Evolutionary conservation across 2,888 invertebrate species (phyloP).

Genomic region (Tineola bisselliella): DNA sequence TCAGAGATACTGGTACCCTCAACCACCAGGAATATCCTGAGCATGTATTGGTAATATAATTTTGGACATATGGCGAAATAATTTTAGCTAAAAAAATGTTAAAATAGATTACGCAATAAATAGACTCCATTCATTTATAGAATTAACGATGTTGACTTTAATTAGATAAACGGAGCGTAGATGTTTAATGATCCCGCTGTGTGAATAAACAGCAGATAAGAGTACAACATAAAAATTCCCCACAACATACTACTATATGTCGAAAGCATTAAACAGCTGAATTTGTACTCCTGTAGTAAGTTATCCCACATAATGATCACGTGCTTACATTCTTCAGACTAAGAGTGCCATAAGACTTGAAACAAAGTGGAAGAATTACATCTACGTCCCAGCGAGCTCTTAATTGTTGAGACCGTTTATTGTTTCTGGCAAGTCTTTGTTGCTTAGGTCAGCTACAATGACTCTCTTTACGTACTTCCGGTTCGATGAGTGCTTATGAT

Average conservation of each 20-base stretch:
- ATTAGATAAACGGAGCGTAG: neutral
- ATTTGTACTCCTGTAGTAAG: neutral
- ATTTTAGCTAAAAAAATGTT: neutral
- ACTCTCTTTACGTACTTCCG: constrained; percentile 10
- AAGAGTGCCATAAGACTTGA: constrained; percentile 9
- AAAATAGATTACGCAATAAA: neutral
- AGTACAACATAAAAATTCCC: neutral
- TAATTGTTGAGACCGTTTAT: constrained; percentile 13
- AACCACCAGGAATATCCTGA: neutral
- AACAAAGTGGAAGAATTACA: constrained; percentile 12
- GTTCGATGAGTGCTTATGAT: constrained; percentile 10
- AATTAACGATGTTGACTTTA: neutral
- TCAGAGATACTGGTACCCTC: constrained; percentile 21
- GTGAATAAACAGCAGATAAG: neutral
- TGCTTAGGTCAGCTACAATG: constrained; percentile 9
- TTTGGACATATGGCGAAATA: too few relatives aligned
- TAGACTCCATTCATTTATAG: neutral
- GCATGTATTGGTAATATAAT: too few relatives aligned
- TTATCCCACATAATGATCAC: neutral
- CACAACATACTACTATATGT: neutral
- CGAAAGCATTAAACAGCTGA: neutral
- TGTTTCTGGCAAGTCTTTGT: constrained; percentile 8
- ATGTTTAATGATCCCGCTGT: neutral
- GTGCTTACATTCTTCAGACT: neutral
- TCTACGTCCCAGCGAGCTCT: constrained; percentile 1